A percentile compares a stretch with the other conserved stretches of the same genome.
These are phyloP conservation scores for Meliscaeva auricollis DNA, from an alignment of 2,888 invertebrate species.

Conservation along the genomic window DNA sequence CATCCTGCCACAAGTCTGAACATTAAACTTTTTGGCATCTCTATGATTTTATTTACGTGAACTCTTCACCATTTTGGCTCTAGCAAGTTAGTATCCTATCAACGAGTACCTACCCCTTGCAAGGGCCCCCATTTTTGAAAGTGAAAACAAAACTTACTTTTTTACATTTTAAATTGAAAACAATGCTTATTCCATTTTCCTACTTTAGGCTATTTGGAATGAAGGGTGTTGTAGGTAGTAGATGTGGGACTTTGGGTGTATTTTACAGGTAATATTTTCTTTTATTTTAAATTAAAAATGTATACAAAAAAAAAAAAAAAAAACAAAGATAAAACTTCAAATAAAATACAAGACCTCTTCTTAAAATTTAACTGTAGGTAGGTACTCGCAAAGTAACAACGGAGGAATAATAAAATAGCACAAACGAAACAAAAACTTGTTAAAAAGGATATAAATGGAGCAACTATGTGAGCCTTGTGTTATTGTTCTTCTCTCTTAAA, in stretches of 20 bases:
- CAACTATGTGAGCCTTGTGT: not conserved
- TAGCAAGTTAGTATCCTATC: not conserved
- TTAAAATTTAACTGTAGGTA: too few species aligned
- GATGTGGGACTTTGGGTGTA: not conserved
- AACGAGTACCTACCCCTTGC: not conserved
- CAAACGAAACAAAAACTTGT: conserved; percentile 6
- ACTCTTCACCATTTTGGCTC: conserved; percentile 14
- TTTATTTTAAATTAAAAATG: conserved; percentile 15
- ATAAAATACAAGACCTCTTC: conserved; percentile 23
- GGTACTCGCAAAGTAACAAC: not conserved
- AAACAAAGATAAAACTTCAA: conserved; percentile 59
- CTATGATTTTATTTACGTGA: conserved; percentile 63
- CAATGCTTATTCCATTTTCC: conserved; percentile 36
- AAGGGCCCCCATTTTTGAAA: conserved; percentile 2
- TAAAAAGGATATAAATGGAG: conserved; percentile 42
- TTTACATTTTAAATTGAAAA: conserved; percentile 73
- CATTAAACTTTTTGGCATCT: conserved; percentile 56
- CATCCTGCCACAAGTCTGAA: conserved; percentile 8
- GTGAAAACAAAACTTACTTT: conserved; percentile 72
- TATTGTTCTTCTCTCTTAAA: too few species aligned
- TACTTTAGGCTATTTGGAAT: conserved; percentile 43
- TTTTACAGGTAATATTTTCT: conserved; percentile 13
- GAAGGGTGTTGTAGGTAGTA: too few species aligned
- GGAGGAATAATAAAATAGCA: not conserved
- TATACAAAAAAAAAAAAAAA: not conserved